Conservation (phyloP, 1,140 invertebrate species). For the Homalodisca vitripennis region DNA sequence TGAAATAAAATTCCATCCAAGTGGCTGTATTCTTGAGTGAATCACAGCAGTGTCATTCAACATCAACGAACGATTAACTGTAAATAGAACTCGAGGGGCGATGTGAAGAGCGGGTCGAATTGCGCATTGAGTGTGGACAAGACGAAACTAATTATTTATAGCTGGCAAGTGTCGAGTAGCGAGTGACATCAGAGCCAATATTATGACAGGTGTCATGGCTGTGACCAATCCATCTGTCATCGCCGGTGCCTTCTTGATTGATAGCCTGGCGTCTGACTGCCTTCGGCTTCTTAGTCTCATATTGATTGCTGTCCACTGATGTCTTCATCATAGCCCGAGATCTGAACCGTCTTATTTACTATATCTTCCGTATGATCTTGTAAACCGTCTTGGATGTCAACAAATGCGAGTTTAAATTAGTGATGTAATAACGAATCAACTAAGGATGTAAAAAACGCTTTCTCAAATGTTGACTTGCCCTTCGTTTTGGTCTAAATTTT, state of each 20-base stretch:
- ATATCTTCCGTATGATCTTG: background rate
- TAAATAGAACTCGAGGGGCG: background rate
- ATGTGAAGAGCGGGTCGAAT: background rate
- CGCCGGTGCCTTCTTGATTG: conserved; percentile 9
- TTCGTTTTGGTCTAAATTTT: too few relatives aligned
- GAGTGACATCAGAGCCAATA: conserved; percentile 23
- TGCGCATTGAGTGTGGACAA: background rate
- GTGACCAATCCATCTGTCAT: conserved; percentile 16
- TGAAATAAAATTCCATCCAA: too few relatives aligned
- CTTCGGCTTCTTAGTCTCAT: too few relatives aligned
- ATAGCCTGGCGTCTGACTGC: background rate
- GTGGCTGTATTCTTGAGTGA: too few relatives aligned
- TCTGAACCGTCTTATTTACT: background rate
- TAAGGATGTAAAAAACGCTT: too few relatives aligned
- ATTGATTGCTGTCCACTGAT: too few relatives aligned
- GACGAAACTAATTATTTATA: conserved; percentile 11
- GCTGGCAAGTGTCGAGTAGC: too few relatives aligned
- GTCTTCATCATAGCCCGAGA: background rate
- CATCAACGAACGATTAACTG: background rate
- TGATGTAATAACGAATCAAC: too few relatives aligned
- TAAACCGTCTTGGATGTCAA: background rate
- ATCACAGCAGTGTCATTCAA: too few relatives aligned
- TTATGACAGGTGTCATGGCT: conserved; percentile 9
- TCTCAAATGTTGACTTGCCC: too few relatives aligned
- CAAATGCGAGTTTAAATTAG: too few relatives aligned